These are phyloP conservation scores for Drosophila paramelanica DNA, from an alignment of 2,888 invertebrate genomes.

Conservation along the genomic window DNA sequence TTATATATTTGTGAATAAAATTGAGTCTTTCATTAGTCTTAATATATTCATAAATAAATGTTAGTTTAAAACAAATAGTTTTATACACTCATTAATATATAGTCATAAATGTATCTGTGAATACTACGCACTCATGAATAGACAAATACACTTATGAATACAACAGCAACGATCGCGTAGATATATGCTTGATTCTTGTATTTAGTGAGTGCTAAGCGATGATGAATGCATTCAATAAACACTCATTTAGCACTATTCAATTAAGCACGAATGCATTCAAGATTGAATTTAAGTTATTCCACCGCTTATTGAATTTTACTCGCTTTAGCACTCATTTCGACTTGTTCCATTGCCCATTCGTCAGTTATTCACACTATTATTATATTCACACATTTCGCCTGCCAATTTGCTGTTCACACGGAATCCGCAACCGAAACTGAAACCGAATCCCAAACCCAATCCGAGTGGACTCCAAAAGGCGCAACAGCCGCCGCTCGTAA, in stretches of 20 bases:
- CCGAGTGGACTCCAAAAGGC: slow-evolving; percentile 15
- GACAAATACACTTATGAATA: background rate
- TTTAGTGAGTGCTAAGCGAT: background rate
- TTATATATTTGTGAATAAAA: too few species aligned
- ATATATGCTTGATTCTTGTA: too few species aligned
- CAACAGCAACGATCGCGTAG: background rate
- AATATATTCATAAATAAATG: too few species aligned
- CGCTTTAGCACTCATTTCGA: slow-evolving; percentile 1
- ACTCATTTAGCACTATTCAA: background rate
- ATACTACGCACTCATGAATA: background rate
- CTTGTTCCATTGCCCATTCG: slow-evolving; percentile 12
- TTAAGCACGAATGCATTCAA: background rate
- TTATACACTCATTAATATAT: background rate
- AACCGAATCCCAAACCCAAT: slow-evolving; percentile 11
- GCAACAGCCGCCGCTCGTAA: slow-evolving; percentile 45
- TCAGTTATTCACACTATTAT: slow-evolving; percentile 29
- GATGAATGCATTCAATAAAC: background rate
- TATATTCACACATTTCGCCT: slow-evolving; percentile 12
- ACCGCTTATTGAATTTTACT: background rate
- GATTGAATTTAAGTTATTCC: background rate
- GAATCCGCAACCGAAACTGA: slow-evolving; percentile 3
- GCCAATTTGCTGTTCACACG: slow-evolving; percentile 31
- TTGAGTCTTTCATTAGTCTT: too few species aligned
- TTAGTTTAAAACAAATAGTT: background rate
- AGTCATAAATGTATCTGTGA: background rate